Evolutionary conservation across 2,888 invertebrate genomes (phyloP).

Genomic region (Nebria salina): DNA sequence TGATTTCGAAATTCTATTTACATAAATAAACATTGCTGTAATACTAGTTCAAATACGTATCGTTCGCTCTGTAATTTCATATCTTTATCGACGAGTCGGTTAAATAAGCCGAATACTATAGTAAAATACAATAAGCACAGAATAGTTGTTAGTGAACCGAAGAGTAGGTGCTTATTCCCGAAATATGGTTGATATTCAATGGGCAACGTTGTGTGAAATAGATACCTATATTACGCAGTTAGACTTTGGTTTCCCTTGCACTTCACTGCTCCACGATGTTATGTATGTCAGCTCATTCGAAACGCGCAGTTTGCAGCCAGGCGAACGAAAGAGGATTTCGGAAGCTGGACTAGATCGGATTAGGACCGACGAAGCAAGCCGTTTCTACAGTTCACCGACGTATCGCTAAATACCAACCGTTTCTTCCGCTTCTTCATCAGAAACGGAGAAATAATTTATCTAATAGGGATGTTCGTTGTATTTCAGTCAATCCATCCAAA

Average conservation of each 20-base stretch:
- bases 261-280: background rate
- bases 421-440: background rate
- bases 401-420: background rate
- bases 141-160: background rate
- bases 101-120: background rate
- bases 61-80: too few species aligned
- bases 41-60: too few species aligned
- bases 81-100: background rate
- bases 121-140: background rate
- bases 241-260: background rate
- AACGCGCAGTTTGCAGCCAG: background rate
- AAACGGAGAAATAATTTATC: background rate
- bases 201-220: slow-evolving; percentile 1
- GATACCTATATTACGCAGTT: background rate
- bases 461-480: background rate
- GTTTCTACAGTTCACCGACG: background rate
- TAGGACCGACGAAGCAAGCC: background rate
- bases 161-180: background rate
- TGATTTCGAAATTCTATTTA: too few species aligned
- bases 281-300: background rate
- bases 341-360: background rate
- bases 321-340: background rate
- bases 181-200: background rate
- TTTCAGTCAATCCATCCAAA: background rate
- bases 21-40: too few species aligned